Percentiles rank a stretch among this genome's conserved stretches.
phyloP scores from a whole-genome alignment of 1,140 invertebrate species.

The Tetramorium alpestre region DNA sequence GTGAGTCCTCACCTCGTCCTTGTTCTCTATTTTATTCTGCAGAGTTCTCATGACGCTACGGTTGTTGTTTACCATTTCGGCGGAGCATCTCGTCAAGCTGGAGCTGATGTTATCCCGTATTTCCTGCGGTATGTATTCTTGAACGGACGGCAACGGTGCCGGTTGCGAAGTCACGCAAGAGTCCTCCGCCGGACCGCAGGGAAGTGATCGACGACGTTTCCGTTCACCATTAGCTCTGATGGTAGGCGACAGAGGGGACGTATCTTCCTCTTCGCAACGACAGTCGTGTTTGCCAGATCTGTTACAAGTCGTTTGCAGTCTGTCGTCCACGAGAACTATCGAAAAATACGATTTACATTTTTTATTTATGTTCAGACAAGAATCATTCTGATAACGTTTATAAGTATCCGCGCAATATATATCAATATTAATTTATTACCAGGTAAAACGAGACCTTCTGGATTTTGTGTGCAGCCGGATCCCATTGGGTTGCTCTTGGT shows the following conservation, averaged over 20 bases:
- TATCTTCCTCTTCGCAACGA: constrained; percentile 87
- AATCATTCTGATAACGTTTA: neutral
- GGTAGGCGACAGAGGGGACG: constrained; percentile 77
- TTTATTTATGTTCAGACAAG: neutral
- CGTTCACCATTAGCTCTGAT: constrained; percentile 80
- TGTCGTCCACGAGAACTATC: constrained; percentile 88
- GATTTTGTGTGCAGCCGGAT: constrained; percentile 41
- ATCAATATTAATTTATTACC: constrained; percentile 69
- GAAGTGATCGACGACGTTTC: constrained; percentile 83
- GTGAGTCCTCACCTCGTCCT: constrained; percentile 50
- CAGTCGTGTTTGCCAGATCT: constrained; percentile 91
- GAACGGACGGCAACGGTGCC: constrained; percentile 72
- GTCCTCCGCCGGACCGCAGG: constrained; percentile 74
- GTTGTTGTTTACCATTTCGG: constrained; percentile 55
- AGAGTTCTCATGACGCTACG: constrained; percentile 5
- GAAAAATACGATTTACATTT: neutral
- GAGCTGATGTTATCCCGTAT: constrained; percentile 41
- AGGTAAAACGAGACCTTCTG: constrained; percentile 79
- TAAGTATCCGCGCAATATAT: too few species aligned
- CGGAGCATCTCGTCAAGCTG: constrained; percentile 38
- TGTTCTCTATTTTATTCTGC: constrained; percentile 49
- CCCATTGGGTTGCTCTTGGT: constrained; percentile 80
- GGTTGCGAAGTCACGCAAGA: constrained; percentile 64
- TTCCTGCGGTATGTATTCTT: constrained; percentile 45
- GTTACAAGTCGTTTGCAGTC: constrained; percentile 89